Base-by-base conservation (phyloP, 2,797 vertebrate genomes). In the Loris lydekkerianus region DNA sequence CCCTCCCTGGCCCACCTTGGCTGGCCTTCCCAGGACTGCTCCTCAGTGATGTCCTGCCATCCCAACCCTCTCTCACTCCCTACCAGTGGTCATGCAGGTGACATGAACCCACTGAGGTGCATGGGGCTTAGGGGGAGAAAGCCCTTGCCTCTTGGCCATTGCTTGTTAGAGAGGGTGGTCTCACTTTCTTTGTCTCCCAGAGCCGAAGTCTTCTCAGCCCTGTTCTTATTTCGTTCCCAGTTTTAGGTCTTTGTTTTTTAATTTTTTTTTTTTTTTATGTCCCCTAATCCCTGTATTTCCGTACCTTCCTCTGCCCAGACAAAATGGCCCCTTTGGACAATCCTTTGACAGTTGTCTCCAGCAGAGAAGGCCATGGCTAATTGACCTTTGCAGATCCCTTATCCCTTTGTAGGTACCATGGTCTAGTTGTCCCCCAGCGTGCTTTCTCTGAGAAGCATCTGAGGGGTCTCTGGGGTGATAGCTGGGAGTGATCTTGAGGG, bases 201-300 rank as follows among this genome's bases (percentile, higher is more conserved):
- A 60, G 46, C 67, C 77, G 65, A 56, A 1, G 1, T 78, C 60
- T 5, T 43, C 23, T 56, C 25, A 18, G 1, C 18, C 43, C 53
- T 56, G 13, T 37, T 27, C 43, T 14, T 6, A 0, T 84, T 69
- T 65, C 5, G 2, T 84, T 73, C 70, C 49, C 49, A 53, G 31
- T 43, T 88, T 81, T 43, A 49, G 60, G 34, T 61, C 46, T 23
- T 29, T 29, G 43, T 43, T 43, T 43, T 92, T 90, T 90, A 37
- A 46, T 96, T 69, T 40, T 34, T 67, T 92, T 90, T 90, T 43
- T 56, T 96, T 69, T 40, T 34, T 67, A 20, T 3, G 2, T 80
- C 67, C 27, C 65, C n/a, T 58, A 60, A 37, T 7, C 40, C 58
- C 29, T 0, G 0, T 67, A 31, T 72, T 53, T 53, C 80, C 67